Evolutionary conservation across 2,797 vertebrate species (phyloP), one percentile per base, ranked within the genome.

Genomic region (Miichthys miiuy): DNA sequence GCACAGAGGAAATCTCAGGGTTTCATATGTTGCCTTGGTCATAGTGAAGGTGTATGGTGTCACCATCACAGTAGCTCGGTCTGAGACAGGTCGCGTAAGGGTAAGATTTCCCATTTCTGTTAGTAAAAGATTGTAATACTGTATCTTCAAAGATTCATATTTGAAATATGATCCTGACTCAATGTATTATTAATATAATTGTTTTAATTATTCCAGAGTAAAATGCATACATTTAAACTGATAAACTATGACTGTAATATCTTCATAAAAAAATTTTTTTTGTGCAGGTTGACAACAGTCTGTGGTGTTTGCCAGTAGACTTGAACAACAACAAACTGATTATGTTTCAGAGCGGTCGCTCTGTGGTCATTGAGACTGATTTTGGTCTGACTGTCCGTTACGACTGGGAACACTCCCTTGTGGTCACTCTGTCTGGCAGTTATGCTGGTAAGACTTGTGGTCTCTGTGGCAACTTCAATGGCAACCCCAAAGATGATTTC

Each of bases 391-490:
- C 16, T 20, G 91, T 96, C 1, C 76, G 85, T 25, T 94, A 93
- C n/a, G 90, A 95, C 79, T 95, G 92, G 94, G 75, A 93, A 56
- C 87, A 91, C 23, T 44, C 82, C 5, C 82, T 95, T 41, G 66
- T 89, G 6, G 79, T 95, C 42, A 80, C 67, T 27, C 42, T 94
- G 56, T 60, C 87, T 9, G 0, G 3, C 2, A 48, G 25, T 60
- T 94, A 90, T 34, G 69, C 72, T 2, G 82, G 75, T 6, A 90
- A 87, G 38, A 83, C 91, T 11, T 91, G 84, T 47, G 95, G 94
- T 27, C 88, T 95, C 50, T 95, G 95, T 54, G 91, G 94, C 27
- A 94, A 95, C 81, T 94, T 94, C 79, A 93, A 94, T 16, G 58
- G 75, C 17, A 87, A 92, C 38, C 78, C 85, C 1, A 67, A 11